A percentile compares a stretch with the other conserved stretches of the same genome.
These are phyloP conservation scores for Gila orcuttii DNA, from an alignment of 2,113 vertebrate genomes.

Conservation along the genomic window DNA sequence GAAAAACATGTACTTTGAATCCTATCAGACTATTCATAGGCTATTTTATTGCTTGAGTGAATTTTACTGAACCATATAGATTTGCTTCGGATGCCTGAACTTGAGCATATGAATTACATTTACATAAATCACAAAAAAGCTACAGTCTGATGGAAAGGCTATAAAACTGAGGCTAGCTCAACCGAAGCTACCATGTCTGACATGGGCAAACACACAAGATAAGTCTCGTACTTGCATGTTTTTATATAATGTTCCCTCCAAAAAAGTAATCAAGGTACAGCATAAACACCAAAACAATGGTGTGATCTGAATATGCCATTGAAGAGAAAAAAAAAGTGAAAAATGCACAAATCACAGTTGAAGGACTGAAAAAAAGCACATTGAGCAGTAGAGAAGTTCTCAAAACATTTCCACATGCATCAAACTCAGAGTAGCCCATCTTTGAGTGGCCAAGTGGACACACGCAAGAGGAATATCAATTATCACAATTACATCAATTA, in stretches of 20 bases:
- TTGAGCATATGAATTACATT: constrained; percentile 4
- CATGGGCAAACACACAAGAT: constrained; percentile 58
- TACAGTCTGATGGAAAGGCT: constrained; percentile 18
- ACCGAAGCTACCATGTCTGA: constrained; percentile 50
- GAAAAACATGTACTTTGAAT: constrained; percentile 23
- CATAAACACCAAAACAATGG: neutral
- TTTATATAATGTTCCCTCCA: neutral
- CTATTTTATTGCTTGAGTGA: constrained; percentile 19
- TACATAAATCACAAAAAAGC: constrained; percentile 14
- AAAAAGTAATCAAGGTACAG: constrained; percentile 55
- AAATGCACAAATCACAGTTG: neutral
- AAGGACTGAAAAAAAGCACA: constrained; percentile 42
- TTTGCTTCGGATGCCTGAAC: neutral
- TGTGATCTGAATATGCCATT: neutral
- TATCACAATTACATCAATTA: constrained; percentile 61
- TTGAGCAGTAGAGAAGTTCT: constrained; percentile 57
- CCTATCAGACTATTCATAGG: constrained; percentile 28
- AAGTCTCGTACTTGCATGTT: constrained; percentile 26
- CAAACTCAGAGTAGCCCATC: constrained; percentile 18
- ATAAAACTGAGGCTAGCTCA: neutral
- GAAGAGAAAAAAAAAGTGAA: neutral
- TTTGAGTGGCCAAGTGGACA: constrained; percentile 19
- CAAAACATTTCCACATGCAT: constrained; percentile 57
- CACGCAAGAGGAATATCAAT: constrained; percentile 54
- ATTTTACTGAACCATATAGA: constrained; percentile 12